A percentile compares a stretch with the other conserved stretches of the same genome.
Conservation (phyloP, 2,113 vertebrate genomes). For the Falcunculus frontatus region DNA sequence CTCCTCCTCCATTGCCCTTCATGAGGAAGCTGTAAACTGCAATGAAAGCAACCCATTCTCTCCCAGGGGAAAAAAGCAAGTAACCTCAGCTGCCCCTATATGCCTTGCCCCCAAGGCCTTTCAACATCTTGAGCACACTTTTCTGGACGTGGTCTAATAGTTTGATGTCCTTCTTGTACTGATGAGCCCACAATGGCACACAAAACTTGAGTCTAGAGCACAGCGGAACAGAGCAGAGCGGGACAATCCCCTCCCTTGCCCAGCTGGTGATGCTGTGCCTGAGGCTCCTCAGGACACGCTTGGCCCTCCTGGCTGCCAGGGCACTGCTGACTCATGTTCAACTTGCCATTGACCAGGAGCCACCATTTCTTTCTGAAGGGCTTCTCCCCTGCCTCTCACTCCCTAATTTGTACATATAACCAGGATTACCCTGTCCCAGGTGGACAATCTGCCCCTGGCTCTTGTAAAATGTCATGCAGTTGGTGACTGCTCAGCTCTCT, state of each 20-base stretch:
- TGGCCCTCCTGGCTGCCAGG: background rate
- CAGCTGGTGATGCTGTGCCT: accelerated
- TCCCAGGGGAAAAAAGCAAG: background rate
- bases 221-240: accelerated
- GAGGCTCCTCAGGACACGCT: background rate
- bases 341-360: accelerated
- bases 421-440: background rate
- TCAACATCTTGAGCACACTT: background rate
- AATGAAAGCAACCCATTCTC: background rate
- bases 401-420: background rate
- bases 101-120: background rate
- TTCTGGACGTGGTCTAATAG: background rate
- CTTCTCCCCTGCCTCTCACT: background rate
- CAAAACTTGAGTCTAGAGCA: background rate
- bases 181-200: background rate
- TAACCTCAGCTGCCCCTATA: accelerated
- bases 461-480: background rate
- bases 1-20: accelerated
- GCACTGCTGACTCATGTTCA: background rate
- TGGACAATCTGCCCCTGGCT: background rate
- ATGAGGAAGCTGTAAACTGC: background rate
- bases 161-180: background rate
- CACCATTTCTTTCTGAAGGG: background rate
- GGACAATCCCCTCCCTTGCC: background rate
- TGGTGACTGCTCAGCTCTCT: background rate